A percentile compares a stretch with the other conserved stretches of the same genome.
Evolutionary conservation across 2,888 invertebrate genomes (phyloP).

Genomic region (Anthophora plumipes): DNA sequence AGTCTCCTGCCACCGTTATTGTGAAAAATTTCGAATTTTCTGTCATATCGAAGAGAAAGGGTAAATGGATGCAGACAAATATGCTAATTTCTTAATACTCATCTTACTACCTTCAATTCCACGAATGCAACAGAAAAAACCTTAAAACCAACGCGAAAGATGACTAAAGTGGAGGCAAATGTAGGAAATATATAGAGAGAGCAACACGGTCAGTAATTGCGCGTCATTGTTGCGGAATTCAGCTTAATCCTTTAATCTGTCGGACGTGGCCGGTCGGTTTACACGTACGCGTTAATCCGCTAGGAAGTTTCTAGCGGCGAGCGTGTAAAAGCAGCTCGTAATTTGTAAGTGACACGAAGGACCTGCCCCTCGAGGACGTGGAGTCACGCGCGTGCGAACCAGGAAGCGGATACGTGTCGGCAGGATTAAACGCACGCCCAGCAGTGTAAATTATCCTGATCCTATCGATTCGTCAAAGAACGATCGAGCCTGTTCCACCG

Average conservation of each 20-base stretch:
- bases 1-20: no score
- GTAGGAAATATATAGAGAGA: not conserved
- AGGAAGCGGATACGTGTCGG: conserved; percentile 43
- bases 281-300: conserved; percentile 65
- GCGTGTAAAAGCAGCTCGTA: conserved; percentile 66
- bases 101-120: no score
- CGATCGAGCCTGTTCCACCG: conserved; percentile 33
- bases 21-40: no score
- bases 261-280: conserved; percentile 60
- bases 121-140: no score
- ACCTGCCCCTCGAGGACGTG: conserved; percentile 43
- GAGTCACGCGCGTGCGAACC: conserved; percentile 20
- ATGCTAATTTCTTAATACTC: no score
- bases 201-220: conserved; percentile 38
- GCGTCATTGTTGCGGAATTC: conserved; percentile 61
- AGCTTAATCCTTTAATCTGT: conserved; percentile 66
- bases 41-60: no score
- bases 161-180: not conserved
- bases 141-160: not conserved
- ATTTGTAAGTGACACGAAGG: conserved; percentile 66
- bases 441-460: conserved; percentile 57
- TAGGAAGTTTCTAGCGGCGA: conserved; percentile 64
- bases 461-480: conserved; percentile 51
- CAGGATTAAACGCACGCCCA: conserved; percentile 47
- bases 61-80: no score